A percentile compares a stretch with the other conserved stretches of the same genome.
Evolutionary conservation across 2,888 invertebrate genomes (phyloP).

Genomic region (Dolichopus griseipennis): DNA sequence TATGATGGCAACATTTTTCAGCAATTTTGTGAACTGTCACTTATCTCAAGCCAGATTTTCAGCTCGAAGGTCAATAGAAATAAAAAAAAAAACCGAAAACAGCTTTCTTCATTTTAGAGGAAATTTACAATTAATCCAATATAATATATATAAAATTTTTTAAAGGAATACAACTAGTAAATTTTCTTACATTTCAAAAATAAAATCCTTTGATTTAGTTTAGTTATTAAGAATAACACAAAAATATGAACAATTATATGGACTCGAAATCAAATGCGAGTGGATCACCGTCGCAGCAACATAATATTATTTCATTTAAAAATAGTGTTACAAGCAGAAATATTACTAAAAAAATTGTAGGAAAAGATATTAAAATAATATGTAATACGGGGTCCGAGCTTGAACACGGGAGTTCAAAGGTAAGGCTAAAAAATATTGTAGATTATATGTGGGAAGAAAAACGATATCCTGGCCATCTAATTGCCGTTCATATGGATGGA

Average conservation of each 20-base stretch:
- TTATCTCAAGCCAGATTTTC: too few species aligned
- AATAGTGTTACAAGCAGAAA: not conserved
- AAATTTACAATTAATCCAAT: too few species aligned
- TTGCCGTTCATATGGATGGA: slow-evolving; percentile 79
- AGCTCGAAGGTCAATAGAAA: too few species aligned
- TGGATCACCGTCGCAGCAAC: not conserved
- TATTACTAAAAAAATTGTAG: slow-evolving; percentile 32
- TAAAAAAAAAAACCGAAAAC: too few species aligned
- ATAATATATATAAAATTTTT: too few species aligned
- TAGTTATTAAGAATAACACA: not conserved
- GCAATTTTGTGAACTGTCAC: too few species aligned
- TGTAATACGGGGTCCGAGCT: slow-evolving; percentile 64
- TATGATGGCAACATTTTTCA: too few species aligned
- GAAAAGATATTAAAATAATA: slow-evolving; percentile 56
- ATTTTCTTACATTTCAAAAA: too few species aligned
- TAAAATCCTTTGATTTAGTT: not conserved
- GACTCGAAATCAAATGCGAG: not conserved
- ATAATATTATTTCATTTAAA: not conserved
- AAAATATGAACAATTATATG: not conserved
- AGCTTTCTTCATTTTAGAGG: too few species aligned
- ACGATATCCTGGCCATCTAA: slow-evolving; percentile 76
- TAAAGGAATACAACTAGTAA: too few species aligned
- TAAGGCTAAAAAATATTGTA: slow-evolving; percentile 80
- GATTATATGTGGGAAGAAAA: slow-evolving; percentile 90
- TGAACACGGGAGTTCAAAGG: slow-evolving; percentile 77